phyloP scores from a whole-genome alignment of 1,140 invertebrate species.

The Brachionus rotundiformis region DNA sequence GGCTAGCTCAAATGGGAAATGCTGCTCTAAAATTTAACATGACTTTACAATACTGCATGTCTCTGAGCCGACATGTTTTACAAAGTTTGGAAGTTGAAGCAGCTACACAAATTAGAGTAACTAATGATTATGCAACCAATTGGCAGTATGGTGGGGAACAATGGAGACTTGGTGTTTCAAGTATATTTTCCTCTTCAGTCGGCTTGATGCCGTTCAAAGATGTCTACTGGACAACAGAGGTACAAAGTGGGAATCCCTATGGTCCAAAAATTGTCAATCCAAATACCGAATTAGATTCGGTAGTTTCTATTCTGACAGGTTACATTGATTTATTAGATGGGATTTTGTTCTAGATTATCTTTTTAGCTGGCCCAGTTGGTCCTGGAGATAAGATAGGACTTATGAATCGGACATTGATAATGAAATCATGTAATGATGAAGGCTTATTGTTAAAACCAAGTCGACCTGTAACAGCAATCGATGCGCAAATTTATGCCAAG shows the following conservation, averaged over 20 bases:
- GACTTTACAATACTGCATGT: conserved; percentile 56
- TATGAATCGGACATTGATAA: conserved; percentile 53
- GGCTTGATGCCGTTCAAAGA: conserved; percentile 60
- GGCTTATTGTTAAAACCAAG: conserved; percentile 53
- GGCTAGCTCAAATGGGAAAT: conserved; percentile 55
- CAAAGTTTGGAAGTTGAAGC: conserved; percentile 53
- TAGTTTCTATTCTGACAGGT: conserved; percentile 55
- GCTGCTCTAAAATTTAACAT: conserved; percentile 53
- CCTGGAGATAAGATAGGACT: conserved; percentile 55
- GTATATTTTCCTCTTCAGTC: conserved; percentile 58
- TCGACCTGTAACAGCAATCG: conserved; percentile 49
- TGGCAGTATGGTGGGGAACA: conserved; percentile 53
- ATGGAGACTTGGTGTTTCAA: conserved; percentile 59
- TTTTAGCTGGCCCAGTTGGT: conserved; percentile 55
- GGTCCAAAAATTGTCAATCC: conserved; percentile 52
- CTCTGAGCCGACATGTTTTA: conserved; percentile 54
- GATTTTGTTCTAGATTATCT: background rate
- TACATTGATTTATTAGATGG: background rate
- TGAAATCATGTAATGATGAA: conserved; percentile 54
- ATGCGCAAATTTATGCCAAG: conserved; percentile 52
- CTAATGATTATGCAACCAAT: conserved; percentile 51
- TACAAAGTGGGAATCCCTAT: conserved; percentile 57
- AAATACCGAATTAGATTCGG: conserved; percentile 54
- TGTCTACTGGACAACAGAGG: conserved; percentile 58
- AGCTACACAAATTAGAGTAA: conserved; percentile 54